Base-by-base conservation (phyloP, 2,888 invertebrate genomes). In the Eupithecia vulgata region DNA sequence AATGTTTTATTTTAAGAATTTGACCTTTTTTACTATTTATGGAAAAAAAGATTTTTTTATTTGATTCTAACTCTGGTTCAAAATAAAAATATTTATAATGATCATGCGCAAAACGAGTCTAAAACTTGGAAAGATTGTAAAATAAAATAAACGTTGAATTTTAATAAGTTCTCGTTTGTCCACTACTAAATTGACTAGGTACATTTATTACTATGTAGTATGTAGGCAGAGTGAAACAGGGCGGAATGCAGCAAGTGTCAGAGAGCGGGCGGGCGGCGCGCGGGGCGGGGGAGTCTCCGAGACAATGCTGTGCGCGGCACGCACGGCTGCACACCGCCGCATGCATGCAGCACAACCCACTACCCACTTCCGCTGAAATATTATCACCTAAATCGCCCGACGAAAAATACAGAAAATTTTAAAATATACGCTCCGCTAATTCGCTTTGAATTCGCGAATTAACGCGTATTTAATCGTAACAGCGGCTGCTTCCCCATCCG, bases 291-390 rank as follows among this genome's bases (percentile, higher is more conserved):
- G 62, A 30, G 83, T 82, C 82, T 80, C 79, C 76, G 79, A 78
- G 82, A 85, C 85, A 85, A 82, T 80, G 80, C 79, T 73, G 77
- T 76, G 76, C 78, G 78, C 70, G 61, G 72, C 78, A 78, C 78
- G 79, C 79, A 79, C 77, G 76, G 76, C 77, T 75, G 68, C 76
- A 67, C 73, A 5, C 71, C 59, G 57, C 70, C 40, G 62, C 70
- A 69, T 64, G 57, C 57, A 25, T 25, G 57, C 57, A 57, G 57
- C 57, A 25, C 57, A 12, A 21, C 52, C 70, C 52, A 21, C 48
- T 25, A 25, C 13, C 71, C 74, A 73, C 75, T 73, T 75, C 75
- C 71, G 73, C 73, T 66, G 68, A 76, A 79, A 78, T 74, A 77
- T 77, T 77, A 77, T 73, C 74, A 74, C 73, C 76, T 79, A 75